Conservation (phyloP, 2,797 vertebrate species). For the Tolypeutes matacus region DNA sequence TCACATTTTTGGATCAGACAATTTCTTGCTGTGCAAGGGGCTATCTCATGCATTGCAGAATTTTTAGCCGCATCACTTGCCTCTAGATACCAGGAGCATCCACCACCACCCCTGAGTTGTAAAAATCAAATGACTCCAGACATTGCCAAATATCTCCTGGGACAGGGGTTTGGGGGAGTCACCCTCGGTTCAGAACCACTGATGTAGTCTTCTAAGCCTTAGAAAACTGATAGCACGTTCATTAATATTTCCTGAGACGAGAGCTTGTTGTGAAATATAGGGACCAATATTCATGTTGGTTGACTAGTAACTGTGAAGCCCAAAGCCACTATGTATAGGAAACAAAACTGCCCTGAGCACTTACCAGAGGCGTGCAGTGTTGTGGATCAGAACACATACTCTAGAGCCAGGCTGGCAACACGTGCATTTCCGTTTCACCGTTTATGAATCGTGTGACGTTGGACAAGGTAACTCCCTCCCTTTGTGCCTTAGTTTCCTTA, state of each 20-base stretch:
- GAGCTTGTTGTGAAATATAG: not conserved
- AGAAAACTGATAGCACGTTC: not conserved
- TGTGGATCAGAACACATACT: not conserved
- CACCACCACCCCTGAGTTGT: fast-evolving
- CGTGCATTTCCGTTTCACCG: not conserved
- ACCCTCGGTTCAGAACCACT: not conserved
- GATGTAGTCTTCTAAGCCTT: not conserved
- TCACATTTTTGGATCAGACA: not conserved
- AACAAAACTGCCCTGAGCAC: not conserved
- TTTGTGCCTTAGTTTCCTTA: not conserved
- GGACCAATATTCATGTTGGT: not conserved
- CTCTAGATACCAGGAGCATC: not conserved
- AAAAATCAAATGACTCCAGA: not conserved
- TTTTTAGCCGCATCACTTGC: not conserved
- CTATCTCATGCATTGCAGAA: not conserved
- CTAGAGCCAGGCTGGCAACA: not conserved
- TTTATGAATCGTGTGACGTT: not conserved
- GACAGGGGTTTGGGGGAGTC: not conserved
- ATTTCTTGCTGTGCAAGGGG: not conserved
- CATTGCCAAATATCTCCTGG: not conserved
- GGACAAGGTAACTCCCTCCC: not conserved
- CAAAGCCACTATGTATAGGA: not conserved
- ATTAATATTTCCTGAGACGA: not conserved
- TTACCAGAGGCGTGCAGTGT: not conserved
- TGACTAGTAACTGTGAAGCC: slow-evolving; percentile 29